Conservation (phyloP, 2,113 vertebrate genomes). For the Syngnathus floridae region DNA sequence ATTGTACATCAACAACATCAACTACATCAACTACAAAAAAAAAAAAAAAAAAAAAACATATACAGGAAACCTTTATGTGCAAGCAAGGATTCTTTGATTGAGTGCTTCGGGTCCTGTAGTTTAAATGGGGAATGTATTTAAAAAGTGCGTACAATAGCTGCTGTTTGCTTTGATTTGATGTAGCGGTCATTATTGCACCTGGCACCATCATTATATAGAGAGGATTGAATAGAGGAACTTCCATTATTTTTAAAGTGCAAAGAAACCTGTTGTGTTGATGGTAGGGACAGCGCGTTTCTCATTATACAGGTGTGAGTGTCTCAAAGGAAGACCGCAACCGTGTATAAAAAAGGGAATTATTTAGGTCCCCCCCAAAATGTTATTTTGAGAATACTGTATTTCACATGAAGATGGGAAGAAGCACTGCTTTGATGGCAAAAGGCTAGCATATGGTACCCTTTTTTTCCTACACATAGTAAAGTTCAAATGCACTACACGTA, state of each 20-base stretch:
- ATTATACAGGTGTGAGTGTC: constrained; percentile 24
- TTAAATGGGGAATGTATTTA: constrained; percentile 60
- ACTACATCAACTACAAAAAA: too few species aligned
- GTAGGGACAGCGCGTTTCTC: constrained; percentile 32
- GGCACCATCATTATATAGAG: constrained; percentile 60
- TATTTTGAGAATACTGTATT: constrained; percentile 10
- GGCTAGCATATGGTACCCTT: not conserved
- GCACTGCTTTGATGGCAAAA: not conserved
- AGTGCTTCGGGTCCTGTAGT: constrained; percentile 37
- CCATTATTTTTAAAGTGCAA: constrained; percentile 6
- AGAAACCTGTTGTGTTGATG: constrained; percentile 31
- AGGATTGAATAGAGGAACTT: not conserved
- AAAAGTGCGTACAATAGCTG: constrained; percentile 52
- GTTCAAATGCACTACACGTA: constrained; percentile 12
- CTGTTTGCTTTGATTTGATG: constrained; percentile 16
- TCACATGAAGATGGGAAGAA: not conserved
- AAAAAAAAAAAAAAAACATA: constrained; percentile 13
- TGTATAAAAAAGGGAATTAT: not conserved
- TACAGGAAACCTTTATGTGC: constrained; percentile 26
- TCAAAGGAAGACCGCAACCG: not conserved
- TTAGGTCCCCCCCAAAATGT: not conserved
- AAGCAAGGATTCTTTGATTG: constrained; percentile 24
- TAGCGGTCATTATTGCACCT: constrained; percentile 42
- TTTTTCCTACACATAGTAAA: not conserved
- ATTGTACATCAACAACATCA: constrained; percentile 9